A percentile compares a stretch with the other conserved stretches of the same genome.
These are phyloP conservation scores for Eupithecia subumbrata DNA, from an alignment of 2,888 invertebrate species.

Conservation along the genomic window DNA sequence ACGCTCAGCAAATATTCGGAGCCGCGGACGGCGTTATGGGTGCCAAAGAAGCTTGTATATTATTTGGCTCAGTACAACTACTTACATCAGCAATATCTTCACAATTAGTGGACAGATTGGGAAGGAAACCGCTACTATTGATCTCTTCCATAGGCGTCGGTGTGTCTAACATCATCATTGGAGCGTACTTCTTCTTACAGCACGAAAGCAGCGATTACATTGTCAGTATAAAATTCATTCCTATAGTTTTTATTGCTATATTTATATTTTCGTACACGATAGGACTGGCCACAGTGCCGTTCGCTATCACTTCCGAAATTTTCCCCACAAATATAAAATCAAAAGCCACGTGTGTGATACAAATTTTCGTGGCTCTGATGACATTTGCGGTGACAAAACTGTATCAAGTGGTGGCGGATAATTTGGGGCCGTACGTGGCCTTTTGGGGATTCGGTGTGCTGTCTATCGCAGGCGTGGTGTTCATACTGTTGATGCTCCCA, in stretches of 20 bases:
- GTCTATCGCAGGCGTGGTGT: conserved; percentile 80
- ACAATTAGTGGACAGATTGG: conserved; percentile 84
- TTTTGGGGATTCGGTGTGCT: conserved; percentile 83
- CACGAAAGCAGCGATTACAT: conserved; percentile 73
- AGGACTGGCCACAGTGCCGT: conserved; percentile 86
- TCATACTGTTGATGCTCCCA: conserved; percentile 80
- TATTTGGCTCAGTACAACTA: conserved; percentile 81
- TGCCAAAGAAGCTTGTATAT: conserved; percentile 78
- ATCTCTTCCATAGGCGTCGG: conserved; percentile 84
- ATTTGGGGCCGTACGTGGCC: conserved; percentile 79
- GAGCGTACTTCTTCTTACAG: conserved; percentile 83
- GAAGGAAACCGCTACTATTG: conserved; percentile 85
- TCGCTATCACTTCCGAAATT: conserved; percentile 86
- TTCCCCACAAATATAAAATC: conserved; percentile 86
- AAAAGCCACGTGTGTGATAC: conserved; percentile 85
- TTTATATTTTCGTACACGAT: conserved; percentile 86
- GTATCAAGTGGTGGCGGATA: conserved; percentile 81
- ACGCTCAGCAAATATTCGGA: conserved; percentile 86
- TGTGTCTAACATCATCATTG: conserved; percentile 80
- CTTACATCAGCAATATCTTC: conserved; percentile 83
- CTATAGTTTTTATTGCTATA: conserved; percentile 83
- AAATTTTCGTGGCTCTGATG: conserved; percentile 84
- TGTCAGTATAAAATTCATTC: conserved; percentile 80
- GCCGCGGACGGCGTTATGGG: conserved; percentile 77
- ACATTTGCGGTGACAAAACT: conserved; percentile 85